These are phyloP conservation scores for Cyprinus carpio DNA, from an alignment of 2,113 vertebrate genomes.

Conservation along the genomic window DNA sequence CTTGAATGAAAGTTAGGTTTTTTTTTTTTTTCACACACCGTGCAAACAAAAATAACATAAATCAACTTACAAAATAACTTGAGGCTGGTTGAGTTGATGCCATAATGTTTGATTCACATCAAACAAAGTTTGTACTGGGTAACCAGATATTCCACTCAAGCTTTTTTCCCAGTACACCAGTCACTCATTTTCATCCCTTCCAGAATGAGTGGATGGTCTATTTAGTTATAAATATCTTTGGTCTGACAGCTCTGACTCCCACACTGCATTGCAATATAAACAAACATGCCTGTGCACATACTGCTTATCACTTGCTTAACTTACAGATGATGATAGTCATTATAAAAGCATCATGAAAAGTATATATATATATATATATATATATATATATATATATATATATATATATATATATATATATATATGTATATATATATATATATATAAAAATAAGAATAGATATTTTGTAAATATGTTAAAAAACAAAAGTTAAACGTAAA, in stretches of 20 bases:
- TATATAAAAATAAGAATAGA: too few species aligned
- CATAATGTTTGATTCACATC: background rate
- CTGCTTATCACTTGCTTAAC: background rate
- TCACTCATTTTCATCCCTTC: background rate
- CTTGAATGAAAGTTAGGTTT: background rate
- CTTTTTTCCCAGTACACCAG: background rate
- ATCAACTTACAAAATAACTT: background rate
- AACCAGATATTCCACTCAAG: slow-evolving; percentile 3
- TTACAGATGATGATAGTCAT: background rate
- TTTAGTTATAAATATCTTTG: slow-evolving; percentile 1
- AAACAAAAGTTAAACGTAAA: background rate
- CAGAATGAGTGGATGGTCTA: background rate
- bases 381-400: too few species aligned
- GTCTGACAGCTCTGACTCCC: background rate
- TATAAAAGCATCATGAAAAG: background rate
- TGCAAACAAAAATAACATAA: background rate
- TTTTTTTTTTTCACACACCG: background rate
- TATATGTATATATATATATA: too few species aligned
- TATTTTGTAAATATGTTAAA: background rate
- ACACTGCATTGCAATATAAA: background rate
- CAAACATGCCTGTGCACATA: background rate
- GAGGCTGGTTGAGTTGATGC: background rate
- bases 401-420: too few species aligned
- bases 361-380: too few species aligned
- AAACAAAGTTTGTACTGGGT: background rate